Evolutionary conservation across 2,888 invertebrate genomes (phyloP).

Genomic region (Tenthredo notha): DNA sequence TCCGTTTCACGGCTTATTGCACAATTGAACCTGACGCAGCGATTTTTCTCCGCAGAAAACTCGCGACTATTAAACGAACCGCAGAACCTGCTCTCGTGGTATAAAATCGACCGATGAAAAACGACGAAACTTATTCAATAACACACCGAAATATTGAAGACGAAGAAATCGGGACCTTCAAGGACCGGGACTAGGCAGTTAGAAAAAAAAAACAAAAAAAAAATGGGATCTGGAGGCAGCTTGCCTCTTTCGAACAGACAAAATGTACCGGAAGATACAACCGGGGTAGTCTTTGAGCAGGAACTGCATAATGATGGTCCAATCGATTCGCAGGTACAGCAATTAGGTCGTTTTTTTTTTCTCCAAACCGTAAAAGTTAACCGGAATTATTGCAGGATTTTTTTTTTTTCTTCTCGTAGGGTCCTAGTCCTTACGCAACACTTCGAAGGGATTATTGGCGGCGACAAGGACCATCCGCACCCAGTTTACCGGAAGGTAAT

Average conservation of each 20-base stretch:
- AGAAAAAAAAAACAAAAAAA: slow-evolving; percentile 1
- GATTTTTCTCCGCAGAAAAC: neutral
- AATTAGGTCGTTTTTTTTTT: neutral
- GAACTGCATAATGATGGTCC: slow-evolving; percentile 12
- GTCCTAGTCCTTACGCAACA: slow-evolving; percentile 64
- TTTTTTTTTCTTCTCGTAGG: slow-evolving; percentile 58
- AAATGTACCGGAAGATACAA: neutral
- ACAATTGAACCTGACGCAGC: neutral
- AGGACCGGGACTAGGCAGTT: neutral
- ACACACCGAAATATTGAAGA: slow-evolving; percentile 12
- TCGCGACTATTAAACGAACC: neutral
- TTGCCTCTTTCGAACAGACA: slow-evolving; percentile 15
- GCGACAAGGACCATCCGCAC: slow-evolving; percentile 65
- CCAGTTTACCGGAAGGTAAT: slow-evolving; percentile 63
- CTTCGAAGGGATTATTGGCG: slow-evolving; percentile 65
- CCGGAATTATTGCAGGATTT: slow-evolving; percentile 47
- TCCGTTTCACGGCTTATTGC: neutral
- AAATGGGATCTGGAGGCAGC: slow-evolving; percentile 50
- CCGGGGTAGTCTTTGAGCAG: neutral
- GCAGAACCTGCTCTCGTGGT: neutral
- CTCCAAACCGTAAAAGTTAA: too few species aligned
- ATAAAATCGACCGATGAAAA: slow-evolving; percentile 18
- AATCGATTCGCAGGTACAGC: slow-evolving; percentile 37
- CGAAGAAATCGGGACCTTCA: neutral
- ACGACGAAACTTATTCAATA: neutral